Evolutionary conservation across 2,888 invertebrate species (phyloP), one percentile per base, ranked within the genome.

Genomic region (Boloria euphrosyne): DNA sequence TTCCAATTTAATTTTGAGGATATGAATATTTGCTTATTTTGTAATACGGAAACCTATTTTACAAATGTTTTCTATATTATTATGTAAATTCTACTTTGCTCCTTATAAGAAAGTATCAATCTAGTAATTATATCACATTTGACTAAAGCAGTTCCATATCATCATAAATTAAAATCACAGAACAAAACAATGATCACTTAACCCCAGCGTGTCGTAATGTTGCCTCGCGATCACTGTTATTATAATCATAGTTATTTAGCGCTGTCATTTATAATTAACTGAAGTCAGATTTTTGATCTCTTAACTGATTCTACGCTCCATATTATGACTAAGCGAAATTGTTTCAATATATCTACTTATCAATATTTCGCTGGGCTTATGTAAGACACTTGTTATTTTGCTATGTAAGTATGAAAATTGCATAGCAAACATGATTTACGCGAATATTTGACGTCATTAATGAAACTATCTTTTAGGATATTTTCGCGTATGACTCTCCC

Each of bases 241-340:
- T 16, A 44, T 52, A 59, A 51, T 60, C 14, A 31, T 44, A 59
- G 18, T 53, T 44, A 47, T 47, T 53, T 38, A 46, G 17, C n/a
- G n/a, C 53, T 31, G 65, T 52, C 65, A 65, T 52, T 65, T 59
- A 53, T 59, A 46, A 65, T 65, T 65, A 46, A 52, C 47, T 38
- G 31, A 31, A 31, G 43, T 64, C 5, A 51, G 51, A 51, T 46
- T 57, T 51, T 27, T 51, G 14, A 51, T 44, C 43, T 51, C 6
- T n/a, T 18, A 27, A 46, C 50, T 52, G 43, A 13, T 22, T 38
- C 55, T 44, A 22, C 18, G 18, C 44, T 57, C 10, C n/a, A 44
- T 18, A 13, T n/a, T n/a, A 13, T 46, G 46, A 57, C 27, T 44
- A 10, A 57, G 17, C n/a, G 44, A 44, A 57, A n/a, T 46, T 22